Conservation (phyloP, 2,797 vertebrate species). For the Anolis apletophallus region DNA sequence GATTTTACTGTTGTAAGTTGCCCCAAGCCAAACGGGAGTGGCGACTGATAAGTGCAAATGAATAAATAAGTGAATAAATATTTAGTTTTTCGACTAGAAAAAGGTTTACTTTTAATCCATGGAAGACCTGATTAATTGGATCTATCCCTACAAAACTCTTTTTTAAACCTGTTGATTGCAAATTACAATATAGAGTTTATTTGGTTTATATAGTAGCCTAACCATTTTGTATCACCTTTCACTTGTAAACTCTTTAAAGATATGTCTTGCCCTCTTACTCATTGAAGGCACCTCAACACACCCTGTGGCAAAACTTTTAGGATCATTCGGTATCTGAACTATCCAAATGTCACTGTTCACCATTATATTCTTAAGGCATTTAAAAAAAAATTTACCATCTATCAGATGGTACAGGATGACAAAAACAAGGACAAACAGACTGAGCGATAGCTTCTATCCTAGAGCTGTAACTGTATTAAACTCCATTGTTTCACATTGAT, state of each 20-base stretch:
- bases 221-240: background rate
- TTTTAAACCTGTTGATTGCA: background rate
- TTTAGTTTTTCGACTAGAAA: background rate
- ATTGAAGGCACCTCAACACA: background rate
- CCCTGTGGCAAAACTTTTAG: background rate
- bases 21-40: too few relatives aligned
- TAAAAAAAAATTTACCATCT: too few relatives aligned
- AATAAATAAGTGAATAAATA: too few relatives aligned
- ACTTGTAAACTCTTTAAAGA: background rate
- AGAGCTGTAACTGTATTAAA: too few relatives aligned
- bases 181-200: background rate
- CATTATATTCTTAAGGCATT: background rate
- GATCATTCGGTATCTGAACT: background rate
- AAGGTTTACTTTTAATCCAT: background rate
- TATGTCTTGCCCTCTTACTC: too few relatives aligned
- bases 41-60: too few relatives aligned
- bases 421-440: too few relatives aligned
- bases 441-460: too few relatives aligned
- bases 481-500: too few relatives aligned
- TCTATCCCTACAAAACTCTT: background rate
- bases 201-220: background rate
- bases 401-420: too few relatives aligned
- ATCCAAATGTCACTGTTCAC: background rate
- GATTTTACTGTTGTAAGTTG: too few relatives aligned
- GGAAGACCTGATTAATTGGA: background rate